These are phyloP conservation scores for Meda fulgida DNA, from an alignment of 2,797 vertebrate genomes.

Conservation along the genomic window DNA sequence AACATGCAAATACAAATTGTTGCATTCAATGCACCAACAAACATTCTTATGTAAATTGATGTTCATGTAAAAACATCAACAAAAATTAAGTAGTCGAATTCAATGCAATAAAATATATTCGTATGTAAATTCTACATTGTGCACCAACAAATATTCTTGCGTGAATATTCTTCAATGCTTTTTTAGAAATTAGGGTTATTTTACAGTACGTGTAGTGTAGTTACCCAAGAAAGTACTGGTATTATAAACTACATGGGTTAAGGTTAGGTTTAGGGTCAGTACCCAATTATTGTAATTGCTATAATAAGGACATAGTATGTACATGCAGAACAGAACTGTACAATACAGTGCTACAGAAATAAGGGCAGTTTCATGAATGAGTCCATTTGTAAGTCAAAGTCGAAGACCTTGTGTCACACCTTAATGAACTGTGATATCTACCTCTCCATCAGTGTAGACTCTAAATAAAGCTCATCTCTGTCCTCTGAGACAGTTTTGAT, in stretches of 20 bases:
- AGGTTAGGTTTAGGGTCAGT: no score
- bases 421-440: neutral
- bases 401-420: neutral
- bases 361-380: neutral
- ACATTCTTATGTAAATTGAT: neutral
- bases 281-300: no score
- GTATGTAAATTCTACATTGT: neutral
- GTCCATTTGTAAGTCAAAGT: neutral
- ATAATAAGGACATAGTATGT: no score
- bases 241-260: no score
- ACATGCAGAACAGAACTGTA: no score
- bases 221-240: neutral
- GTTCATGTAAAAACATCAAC: neutral
- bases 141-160: neutral
- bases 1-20: neutral
- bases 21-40: neutral
- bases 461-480: constrained; percentile 3
- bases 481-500: constrained; percentile 12
- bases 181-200: neutral
- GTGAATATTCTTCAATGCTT: no score
- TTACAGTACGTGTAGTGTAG: no score
- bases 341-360: neutral
- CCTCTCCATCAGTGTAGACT: constrained; percentile 16
- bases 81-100: neutral
- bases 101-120: no score